Evolutionary conservation across 2,113 vertebrate species (phyloP).

Genomic region (Triplophysa siluroides): DNA sequence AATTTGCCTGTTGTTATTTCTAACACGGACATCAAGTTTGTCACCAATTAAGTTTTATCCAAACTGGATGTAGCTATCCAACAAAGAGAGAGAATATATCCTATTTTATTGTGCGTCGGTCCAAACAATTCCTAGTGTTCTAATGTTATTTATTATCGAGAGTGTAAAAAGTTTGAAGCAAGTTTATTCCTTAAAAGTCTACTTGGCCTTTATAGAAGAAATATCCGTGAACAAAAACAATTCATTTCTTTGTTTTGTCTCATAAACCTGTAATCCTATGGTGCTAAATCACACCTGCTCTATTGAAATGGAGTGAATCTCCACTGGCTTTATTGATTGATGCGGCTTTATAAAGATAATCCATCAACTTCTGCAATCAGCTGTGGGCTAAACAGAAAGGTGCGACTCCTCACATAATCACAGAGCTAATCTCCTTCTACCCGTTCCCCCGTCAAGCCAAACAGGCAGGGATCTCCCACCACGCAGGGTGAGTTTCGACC

Average conservation of each 20-base stretch:
- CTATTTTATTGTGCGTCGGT: no score
- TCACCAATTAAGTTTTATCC: no score
- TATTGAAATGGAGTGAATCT: slow-evolving; percentile 33
- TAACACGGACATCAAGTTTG: no score
- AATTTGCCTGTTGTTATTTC: no score
- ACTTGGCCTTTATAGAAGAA: no score
- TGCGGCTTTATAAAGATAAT: slow-evolving; percentile 42
- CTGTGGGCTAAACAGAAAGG: slow-evolving; percentile 48
- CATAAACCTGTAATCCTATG: neutral
- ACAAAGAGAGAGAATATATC: no score
- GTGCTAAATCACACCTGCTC: slow-evolving; percentile 3
- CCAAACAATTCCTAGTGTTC: no score
- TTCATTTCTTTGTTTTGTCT: neutral
- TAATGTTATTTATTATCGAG: no score
- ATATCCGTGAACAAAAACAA: neutral
- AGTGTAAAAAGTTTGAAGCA: no score
- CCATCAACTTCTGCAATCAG: slow-evolving; percentile 49
- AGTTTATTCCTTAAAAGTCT: no score
- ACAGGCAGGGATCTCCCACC: slow-evolving; percentile 13
- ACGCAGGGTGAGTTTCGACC: slow-evolving; percentile 5
- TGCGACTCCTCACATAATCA: slow-evolving; percentile 47
- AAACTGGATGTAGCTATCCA: no score
- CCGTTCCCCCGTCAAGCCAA: slow-evolving; percentile 40
- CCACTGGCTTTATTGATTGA: slow-evolving; percentile 32
- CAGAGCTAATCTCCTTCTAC: slow-evolving; percentile 50